phyloP scores from a whole-genome alignment of 1,140 invertebrate genomes.

The Atopsyche davidsoni region DNA sequence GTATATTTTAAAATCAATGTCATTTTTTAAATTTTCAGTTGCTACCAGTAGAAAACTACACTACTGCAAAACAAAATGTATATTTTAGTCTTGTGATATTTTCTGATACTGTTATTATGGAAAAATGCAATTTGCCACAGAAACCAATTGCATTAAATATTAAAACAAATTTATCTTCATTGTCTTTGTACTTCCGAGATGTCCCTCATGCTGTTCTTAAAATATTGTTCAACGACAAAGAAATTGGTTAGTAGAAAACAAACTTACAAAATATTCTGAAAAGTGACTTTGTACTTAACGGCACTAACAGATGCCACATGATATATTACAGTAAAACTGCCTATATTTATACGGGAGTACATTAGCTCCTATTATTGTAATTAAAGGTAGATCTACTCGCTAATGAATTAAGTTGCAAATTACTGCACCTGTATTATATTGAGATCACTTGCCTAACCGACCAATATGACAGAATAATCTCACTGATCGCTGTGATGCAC shows the following conservation, averaged over 20 bases:
- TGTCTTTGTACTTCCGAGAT: conserved; percentile 13
- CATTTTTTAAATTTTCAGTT: conserved; percentile 2
- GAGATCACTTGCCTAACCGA: background rate
- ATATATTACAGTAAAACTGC: background rate
- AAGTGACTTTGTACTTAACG: no score
- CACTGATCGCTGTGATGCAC: no score
- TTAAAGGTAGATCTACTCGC: background rate
- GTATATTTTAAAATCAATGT: conserved; percentile 3
- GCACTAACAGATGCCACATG: background rate
- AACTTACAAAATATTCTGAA: no score
- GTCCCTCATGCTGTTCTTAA: conserved; percentile 13
- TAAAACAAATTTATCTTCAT: conserved; percentile 2
- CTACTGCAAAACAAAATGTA: background rate
- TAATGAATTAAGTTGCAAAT: no score
- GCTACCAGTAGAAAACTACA: background rate
- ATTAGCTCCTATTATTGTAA: background rate
- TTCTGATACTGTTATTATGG: conserved; percentile 7
- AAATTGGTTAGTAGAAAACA: conserved; percentile 14
- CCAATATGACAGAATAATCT: conserved; percentile 1
- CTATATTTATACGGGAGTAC: background rate
- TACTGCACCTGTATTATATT: background rate
- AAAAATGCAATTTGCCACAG: background rate
- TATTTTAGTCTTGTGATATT: conserved; percentile 12
- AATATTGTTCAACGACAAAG: conserved; percentile 1
- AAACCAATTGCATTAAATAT: conserved; percentile 6